Evolutionary conservation across 1,140 invertebrate genomes (phyloP), one percentile per base, ranked within the genome.

Genomic region (Schlechtendalia chinensis): DNA sequence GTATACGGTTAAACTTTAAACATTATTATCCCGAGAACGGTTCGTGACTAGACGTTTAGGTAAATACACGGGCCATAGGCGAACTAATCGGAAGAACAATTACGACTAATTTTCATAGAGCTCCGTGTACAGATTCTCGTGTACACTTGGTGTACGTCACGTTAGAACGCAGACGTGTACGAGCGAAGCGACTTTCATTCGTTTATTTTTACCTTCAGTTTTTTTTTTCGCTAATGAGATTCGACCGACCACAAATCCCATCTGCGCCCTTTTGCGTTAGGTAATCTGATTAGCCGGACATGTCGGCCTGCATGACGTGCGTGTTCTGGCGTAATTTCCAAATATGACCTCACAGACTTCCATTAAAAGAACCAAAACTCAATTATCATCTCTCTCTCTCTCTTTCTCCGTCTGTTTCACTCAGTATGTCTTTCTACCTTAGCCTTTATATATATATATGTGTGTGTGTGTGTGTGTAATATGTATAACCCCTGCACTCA

Each of bases 261-360:
- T 58, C 19, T 29, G 10, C 56, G 32, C 71, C 29, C 32, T 77
- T n/a, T 58, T 69, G 45, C 67, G 45, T 27, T 24, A 69, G 6
- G 56, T 77, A 77, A 77, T 77, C 74, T 47, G 74, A 77, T 77
- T 77, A 77, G 32, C 56, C 56, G 74, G 56, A 77, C 74, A 77
- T 58, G 74, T 59, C 54, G 74, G 74, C n/a, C 71, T 32, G 71
- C n/a, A 39, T 58, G 74, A 77, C 74, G 56, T 77, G 74, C 74
- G 74, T 77, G 74, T 59, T 77, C 27, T 39, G 17, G 74, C 39
- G 74, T 59, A 77, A 77, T 77, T 59, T 59, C 74, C 19, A 77
- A 77, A 77, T 45, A 58, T 58, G 74, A 32, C 56, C 74, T 61
- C 32, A 1, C 74, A 24, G 74, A 58, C 39, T 77, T 77, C 54